These are phyloP conservation scores for Danaus plexippus DNA, from an alignment of 1,140 invertebrate genomes.

Conservation along the genomic window DNA sequence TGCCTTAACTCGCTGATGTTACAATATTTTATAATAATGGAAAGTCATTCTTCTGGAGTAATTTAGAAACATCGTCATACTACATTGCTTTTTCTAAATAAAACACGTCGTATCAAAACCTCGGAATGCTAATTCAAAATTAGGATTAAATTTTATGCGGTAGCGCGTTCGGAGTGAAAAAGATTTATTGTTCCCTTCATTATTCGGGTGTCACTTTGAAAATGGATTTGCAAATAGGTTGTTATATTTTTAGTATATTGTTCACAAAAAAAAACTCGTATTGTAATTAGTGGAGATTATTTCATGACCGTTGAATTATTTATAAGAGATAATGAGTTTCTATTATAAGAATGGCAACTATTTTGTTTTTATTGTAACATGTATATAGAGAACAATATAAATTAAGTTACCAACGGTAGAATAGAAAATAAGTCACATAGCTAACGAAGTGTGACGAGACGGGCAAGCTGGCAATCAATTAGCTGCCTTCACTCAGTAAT, in stretches of 20 bases:
- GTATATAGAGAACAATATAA: background rate
- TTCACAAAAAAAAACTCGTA: too few species aligned
- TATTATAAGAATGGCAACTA: too few species aligned
- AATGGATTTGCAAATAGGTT: constrained; percentile 16
- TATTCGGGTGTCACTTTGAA: constrained; percentile 48
- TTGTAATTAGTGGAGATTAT: too few species aligned
- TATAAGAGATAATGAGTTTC: too few species aligned
- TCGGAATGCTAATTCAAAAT: constrained; percentile 38
- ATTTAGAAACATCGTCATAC: constrained; percentile 16
- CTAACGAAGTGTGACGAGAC: constrained; percentile 22
- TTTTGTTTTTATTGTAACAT: too few species aligned
- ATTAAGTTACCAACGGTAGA: constrained; percentile 2
- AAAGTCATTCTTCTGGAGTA: constrained; percentile 15
- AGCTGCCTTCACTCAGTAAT: constrained; percentile 67
- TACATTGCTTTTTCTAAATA: constrained; percentile 10
- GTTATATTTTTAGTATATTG: constrained; percentile 3
- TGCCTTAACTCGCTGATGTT: constrained; percentile 28
- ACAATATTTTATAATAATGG: constrained; percentile 16
- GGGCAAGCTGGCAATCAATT: constrained; percentile 51
- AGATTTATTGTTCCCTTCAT: constrained; percentile 47
- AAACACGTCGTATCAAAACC: constrained; percentile 11
- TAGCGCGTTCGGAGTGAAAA: constrained; percentile 37
- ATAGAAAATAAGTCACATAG: constrained; percentile 11
- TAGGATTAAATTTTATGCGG: constrained; percentile 46
- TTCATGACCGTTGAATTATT: too few species aligned